Base-by-base conservation (phyloP, 2,113 vertebrate species). In the Apodemus sylvaticus region DNA sequence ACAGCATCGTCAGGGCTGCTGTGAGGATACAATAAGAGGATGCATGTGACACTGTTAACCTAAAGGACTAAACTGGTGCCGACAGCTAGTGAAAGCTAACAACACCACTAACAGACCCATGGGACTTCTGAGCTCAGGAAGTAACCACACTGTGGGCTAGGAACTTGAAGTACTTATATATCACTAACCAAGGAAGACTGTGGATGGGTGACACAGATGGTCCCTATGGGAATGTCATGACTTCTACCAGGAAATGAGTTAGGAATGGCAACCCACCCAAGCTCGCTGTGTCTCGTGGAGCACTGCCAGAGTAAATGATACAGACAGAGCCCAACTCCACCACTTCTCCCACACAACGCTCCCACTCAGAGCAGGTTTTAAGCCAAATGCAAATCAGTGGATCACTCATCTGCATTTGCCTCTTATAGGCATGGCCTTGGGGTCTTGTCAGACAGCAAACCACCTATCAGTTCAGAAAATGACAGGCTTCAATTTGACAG, bases 371-470 rank as follows among this genome's bases (percentile, higher is more conserved):
- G 90, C 89, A 71, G 17, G 58, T 81, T 90, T 90, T 48, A 73
- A 90, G 31, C 76, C 88, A 96, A 96, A 97, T 95, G 96, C 86
- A 95, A 96, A 97, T 96, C 94, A 92, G 91, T 34, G 79, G 82
- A 74, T 92, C 85, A 93, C 79, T 94, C 87, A 42, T 66, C 94
- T 97, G 64, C 62, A 48, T 92, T 96, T 94, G 94, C 92, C 95
- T 90, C 85, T 96, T 98, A 92, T 82, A 96, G 95, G 68, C 66
- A 86, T 7, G 36, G 76, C 19, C 58, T 91, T 95, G 19, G 66
- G 74, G 36, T 89, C 48, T 93, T 58, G 81, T 94, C 86, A 97
- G 94, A 95, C 45, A 96, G 86, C 71, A 94, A 96, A 93, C 85
- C 3, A 60, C 66, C 66, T 78, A 70, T 96, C 51, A 53, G 86